Base-by-base conservation (phyloP, 2,888 invertebrate species). In the Lasioglossum pauxillum region DNA sequence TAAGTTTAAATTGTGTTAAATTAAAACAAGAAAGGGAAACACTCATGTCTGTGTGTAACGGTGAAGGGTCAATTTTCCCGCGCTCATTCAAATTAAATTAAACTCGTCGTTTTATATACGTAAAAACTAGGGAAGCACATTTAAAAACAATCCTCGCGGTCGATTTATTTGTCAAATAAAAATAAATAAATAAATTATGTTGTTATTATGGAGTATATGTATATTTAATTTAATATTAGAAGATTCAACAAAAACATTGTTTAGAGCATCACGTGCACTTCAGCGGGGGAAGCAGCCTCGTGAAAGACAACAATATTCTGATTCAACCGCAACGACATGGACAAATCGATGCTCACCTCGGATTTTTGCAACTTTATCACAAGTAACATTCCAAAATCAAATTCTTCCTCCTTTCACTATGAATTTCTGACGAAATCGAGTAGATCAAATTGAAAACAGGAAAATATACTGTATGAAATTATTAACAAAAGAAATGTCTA, bases 261-360 rank as follows among this genome's bases (percentile, higher is more conserved):
- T 84, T 84, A 94, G 94, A 94, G 80, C 94, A 94, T 91, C 94
- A 93, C 88, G 94, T 94, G 46, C 94, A 94, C 90, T 94, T 94
- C 80, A 94, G 94, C 74, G 94, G 94, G 46, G 92, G 93, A 78
- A 94, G 94, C 75, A 94, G 94, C 44, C 87, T 92, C 76, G 93
- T 93, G 16, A 93, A 92, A 79, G 93, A 94, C 85, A 94, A 94
- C 84, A 94, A 93, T 83, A 94, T 94, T 83, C 93, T 94, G 92
- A 93, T 94, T 90, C 94, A 94, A 82, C 94, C 94, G 44, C 92
- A 94, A 87, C 92, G 94, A 86, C 94, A 94, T 88, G 94, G 94
- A 49, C 93, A 94, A 81, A 91, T 94, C 86, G 94, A 94, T 78
- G 94, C 82, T 69, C 93, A 94, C 88, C 92, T 94, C 44, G 94